phyloP scores from a whole-genome alignment of 2,888 invertebrate species.

The Spisula subtruncata region DNA sequence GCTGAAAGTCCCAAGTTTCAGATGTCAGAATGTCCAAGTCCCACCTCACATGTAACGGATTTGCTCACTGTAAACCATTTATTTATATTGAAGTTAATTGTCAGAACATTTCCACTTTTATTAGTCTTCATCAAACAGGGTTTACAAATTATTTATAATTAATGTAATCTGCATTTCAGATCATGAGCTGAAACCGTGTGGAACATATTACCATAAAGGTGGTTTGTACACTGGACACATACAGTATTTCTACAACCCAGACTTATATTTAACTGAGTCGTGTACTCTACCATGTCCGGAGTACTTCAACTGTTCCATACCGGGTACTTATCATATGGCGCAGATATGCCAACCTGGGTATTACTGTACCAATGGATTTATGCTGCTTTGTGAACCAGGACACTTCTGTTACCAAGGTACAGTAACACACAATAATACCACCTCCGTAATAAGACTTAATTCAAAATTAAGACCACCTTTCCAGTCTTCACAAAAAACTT shows the following conservation, averaged over 20 bases:
- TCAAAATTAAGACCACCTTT: too few species aligned
- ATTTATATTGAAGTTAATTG: too few species aligned
- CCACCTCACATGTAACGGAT: too few species aligned
- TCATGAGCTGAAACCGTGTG: not conserved
- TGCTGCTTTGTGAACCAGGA: not conserved
- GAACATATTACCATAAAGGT: not conserved
- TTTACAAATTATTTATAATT: too few species aligned
- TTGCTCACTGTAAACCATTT: too few species aligned
- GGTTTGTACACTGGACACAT: not conserved
- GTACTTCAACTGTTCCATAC: not conserved
- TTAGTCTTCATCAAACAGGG: too few species aligned
- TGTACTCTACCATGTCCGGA: not conserved
- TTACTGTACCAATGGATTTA: not conserved
- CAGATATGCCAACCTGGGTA: constrained; percentile 14
- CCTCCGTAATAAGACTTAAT: not conserved
- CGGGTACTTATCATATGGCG: too few species aligned
- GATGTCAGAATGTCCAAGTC: too few species aligned
- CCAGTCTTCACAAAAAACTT: too few species aligned
- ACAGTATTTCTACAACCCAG: not conserved
- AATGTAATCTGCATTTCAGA: not conserved
- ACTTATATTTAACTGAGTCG: not conserved
- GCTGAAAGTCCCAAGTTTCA: too few species aligned
- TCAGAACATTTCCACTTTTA: too few species aligned
- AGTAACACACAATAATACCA: not conserved
- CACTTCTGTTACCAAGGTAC: constrained; percentile 16